A percentile compares a stretch with the other conserved stretches of the same genome.
Evolutionary conservation across 2,797 vertebrate genomes (phyloP).

Genomic region (Lepidocolaptes lacrymiger): DNA sequence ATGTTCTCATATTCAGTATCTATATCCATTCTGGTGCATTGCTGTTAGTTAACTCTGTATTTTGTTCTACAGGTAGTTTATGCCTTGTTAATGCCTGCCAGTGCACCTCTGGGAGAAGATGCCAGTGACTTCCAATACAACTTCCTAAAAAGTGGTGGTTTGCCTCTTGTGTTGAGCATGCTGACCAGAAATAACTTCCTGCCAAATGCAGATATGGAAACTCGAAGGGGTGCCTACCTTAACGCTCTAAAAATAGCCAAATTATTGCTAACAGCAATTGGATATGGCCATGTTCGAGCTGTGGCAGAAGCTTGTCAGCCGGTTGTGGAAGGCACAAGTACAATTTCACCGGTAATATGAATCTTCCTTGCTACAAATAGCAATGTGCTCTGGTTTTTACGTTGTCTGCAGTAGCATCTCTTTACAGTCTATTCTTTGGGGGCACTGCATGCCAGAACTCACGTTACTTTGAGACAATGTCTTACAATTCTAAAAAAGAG

Average conservation of each 20-base stretch:
- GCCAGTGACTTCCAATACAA: constrained; percentile 98
- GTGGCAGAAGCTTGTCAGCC: constrained; percentile 99
- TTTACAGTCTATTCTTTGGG: neutral
- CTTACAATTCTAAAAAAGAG: neutral
- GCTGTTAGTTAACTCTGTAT: neutral
- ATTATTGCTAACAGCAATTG: constrained; percentile 93
- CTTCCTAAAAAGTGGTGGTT: constrained; percentile 96
- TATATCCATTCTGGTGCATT: neutral
- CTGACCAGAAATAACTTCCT: constrained; percentile 99
- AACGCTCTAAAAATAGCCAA: constrained; percentile 98
- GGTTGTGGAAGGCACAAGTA: constrained; percentile 90
- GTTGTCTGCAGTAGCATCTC: neutral
- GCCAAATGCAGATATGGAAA: constrained; percentile 98
- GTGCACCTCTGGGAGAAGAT: constrained; percentile 95
- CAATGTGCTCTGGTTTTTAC: neutral
- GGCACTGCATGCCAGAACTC: neutral
- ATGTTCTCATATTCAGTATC: neutral
- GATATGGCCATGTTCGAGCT: constrained; percentile 95
- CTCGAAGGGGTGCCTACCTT: constrained; percentile 95
- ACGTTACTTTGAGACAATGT: neutral
- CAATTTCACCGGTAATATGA: constrained; percentile 88
- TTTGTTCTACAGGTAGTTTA: constrained; percentile 89
- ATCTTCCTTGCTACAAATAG: neutral
- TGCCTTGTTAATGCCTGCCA: constrained; percentile 98
- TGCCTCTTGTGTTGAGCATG: constrained; percentile 97